These are phyloP conservation scores for Rousettus leschenaultii DNA, from an alignment of 2,113 vertebrate genomes.

Conservation along the genomic window DNA sequence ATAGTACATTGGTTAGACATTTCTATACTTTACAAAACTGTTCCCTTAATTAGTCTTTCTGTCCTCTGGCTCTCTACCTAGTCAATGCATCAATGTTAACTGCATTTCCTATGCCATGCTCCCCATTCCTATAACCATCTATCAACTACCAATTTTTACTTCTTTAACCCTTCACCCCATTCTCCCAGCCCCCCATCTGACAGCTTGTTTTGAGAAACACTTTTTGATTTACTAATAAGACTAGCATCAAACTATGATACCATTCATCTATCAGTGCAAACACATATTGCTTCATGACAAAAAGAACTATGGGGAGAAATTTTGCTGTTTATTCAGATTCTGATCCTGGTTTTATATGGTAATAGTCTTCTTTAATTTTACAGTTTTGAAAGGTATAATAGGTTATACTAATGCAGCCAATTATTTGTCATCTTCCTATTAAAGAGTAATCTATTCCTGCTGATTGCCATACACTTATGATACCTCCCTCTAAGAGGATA, in stretches of 20 bases:
- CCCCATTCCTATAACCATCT: too few relatives aligned
- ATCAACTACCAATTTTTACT: too few relatives aligned
- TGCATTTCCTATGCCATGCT: too few relatives aligned
- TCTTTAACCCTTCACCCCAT: too few relatives aligned
- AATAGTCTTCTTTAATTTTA: background rate
- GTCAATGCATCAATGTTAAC: too few relatives aligned
- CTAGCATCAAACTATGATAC: background rate
- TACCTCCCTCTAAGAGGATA: background rate
- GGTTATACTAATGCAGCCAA: background rate
- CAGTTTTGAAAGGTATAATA: background rate
- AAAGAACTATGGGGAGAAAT: background rate
- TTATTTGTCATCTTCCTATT: background rate
- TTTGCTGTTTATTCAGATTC: background rate
- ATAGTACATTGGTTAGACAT: too few relatives aligned
- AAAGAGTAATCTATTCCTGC: background rate
- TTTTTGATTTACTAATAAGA: background rate
- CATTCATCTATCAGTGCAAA: background rate
- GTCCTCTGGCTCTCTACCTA: too few relatives aligned
- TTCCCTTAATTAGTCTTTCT: too few relatives aligned
- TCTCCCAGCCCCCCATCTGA: background rate
- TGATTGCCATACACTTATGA: background rate
- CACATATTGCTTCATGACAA: background rate
- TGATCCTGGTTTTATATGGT: background rate
- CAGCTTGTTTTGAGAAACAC: background rate
- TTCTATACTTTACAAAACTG: too few relatives aligned